Percentiles rank a stretch among this genome's conserved stretches.
These are phyloP conservation scores for Erebia ligea DNA, from an alignment of 2,888 invertebrate genomes.

Conservation along the genomic window DNA sequence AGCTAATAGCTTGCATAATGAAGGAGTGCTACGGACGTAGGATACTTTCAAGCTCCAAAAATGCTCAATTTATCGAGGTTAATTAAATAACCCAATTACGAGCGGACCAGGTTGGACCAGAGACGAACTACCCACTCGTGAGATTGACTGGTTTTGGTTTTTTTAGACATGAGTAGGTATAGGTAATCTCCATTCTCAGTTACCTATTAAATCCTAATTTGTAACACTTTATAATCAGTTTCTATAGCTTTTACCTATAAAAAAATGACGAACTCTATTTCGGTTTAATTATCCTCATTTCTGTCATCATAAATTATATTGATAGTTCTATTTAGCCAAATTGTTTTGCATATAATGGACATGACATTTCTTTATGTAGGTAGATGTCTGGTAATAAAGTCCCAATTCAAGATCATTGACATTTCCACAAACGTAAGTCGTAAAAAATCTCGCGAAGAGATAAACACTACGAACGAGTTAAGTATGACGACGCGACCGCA, in stretches of 20 bases:
- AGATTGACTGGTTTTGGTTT: too few species aligned
- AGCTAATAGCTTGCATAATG: too few species aligned
- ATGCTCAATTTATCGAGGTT: too few species aligned
- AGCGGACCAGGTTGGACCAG: too few species aligned
- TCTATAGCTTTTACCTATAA: background rate
- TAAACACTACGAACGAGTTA: slow-evolving; percentile 15
- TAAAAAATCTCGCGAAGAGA: slow-evolving; percentile 15
- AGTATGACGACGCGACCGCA: slow-evolving; percentile 1
- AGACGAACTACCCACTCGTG: too few species aligned
- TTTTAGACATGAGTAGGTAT: too few species aligned
- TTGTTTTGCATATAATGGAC: background rate
- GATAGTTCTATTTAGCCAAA: background rate
- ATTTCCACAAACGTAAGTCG: slow-evolving; percentile 16
- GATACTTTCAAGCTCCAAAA: too few species aligned
- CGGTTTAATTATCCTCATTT: background rate
- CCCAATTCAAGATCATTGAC: slow-evolving; percentile 18
- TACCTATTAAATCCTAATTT: too few species aligned
- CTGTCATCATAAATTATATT: background rate
- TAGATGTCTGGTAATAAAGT: slow-evolving; percentile 1
- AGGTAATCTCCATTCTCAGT: too few species aligned
- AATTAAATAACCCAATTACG: too few species aligned
- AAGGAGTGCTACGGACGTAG: too few species aligned
- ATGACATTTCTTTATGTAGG: slow-evolving; percentile 9
- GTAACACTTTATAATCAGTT: too few species aligned
- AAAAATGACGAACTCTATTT: background rate